Percentiles rank a stretch among this genome's conserved stretches.
Evolutionary conservation across 2,888 invertebrate species (phyloP).

Genomic region (Falcaria lacertinaria): DNA sequence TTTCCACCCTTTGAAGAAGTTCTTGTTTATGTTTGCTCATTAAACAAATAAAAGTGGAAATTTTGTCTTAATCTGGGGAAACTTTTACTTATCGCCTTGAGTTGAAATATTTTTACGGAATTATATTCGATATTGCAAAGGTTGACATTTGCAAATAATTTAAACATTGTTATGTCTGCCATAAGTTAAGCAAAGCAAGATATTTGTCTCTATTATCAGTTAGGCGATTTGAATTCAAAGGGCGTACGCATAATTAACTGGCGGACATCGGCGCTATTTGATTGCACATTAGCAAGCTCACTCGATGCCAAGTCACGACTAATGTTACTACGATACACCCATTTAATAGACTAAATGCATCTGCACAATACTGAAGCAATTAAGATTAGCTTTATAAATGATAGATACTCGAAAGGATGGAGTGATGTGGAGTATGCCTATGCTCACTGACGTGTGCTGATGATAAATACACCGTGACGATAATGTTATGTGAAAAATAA

Average conservation of each 20-base stretch:
- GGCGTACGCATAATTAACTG: constrained; percentile 67
- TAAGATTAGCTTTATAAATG: too few relatives aligned
- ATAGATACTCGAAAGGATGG: too few relatives aligned
- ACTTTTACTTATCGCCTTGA: constrained; percentile 44
- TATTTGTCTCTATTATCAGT: constrained; percentile 47
- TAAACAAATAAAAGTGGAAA: constrained; percentile 72
- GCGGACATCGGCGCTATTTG: constrained; percentile 59
- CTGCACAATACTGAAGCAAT: constrained; percentile 13
- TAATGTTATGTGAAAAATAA: too few relatives aligned
- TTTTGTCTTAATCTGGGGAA: constrained; percentile 58
- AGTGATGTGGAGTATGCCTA: too few relatives aligned
- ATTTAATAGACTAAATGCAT: constrained; percentile 29
- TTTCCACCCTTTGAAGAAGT: constrained; percentile 75
- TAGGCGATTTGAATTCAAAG: constrained; percentile 62
- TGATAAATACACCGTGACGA: too few relatives aligned
- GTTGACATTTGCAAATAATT: constrained; percentile 14
- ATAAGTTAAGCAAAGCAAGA: constrained; percentile 25
- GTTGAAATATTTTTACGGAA: constrained; percentile 34
- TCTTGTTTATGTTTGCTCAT: constrained; percentile 76
- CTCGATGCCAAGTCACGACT: constrained; percentile 72
- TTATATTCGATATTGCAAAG: constrained; percentile 29
- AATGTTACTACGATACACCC: constrained; percentile 51
- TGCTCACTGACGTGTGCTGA: too few relatives aligned
- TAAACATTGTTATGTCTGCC: constrained; percentile 11
- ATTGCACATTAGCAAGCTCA: constrained; percentile 68